Percentiles rank a stretch among this genome's conserved stretches.
Conservation (phyloP, 2,888 invertebrate species). For the Eumacrocentrus americanus region DNA sequence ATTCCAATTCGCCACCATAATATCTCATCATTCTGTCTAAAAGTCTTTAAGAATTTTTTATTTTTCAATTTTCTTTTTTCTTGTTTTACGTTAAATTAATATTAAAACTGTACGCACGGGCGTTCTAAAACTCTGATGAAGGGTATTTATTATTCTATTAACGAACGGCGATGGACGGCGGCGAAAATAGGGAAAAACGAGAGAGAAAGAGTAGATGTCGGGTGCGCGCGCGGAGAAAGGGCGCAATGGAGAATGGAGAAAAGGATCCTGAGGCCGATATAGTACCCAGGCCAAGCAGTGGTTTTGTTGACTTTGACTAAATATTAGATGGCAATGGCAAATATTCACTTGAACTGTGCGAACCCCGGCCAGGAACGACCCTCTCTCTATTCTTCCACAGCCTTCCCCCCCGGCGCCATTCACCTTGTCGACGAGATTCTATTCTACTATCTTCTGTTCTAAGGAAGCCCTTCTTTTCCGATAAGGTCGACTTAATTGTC, state of each 20-base stretch:
- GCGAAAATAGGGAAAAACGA: slow-evolving; percentile 25
- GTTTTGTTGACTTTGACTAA: slow-evolving; percentile 57
- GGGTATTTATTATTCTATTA: slow-evolving; percentile 58
- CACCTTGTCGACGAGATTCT: slow-evolving; percentile 18
- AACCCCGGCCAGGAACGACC: slow-evolving; percentile 34
- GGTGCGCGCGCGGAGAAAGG: slow-evolving; percentile 38
- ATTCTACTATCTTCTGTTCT: slow-evolving; percentile 23
- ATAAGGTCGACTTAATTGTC: neutral
- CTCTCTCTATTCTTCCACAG: slow-evolving; percentile 34
- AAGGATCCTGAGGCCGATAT: slow-evolving; percentile 52
- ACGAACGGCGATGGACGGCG: slow-evolving; percentile 35
- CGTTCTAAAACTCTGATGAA: neutral
- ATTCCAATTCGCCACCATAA: neutral
- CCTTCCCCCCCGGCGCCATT: slow-evolving; percentile 26
- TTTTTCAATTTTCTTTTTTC: neutral
- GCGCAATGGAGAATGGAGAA: slow-evolving; percentile 43
- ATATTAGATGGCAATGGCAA: slow-evolving; percentile 58
- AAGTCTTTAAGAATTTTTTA: neutral
- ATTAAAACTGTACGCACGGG: neutral
- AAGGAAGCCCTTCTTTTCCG: neutral
- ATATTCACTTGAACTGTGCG: slow-evolving; percentile 53
- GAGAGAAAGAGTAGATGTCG: slow-evolving; percentile 34
- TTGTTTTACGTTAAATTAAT: neutral
- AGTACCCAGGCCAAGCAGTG: slow-evolving; percentile 34
- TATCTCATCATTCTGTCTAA: neutral